These are phyloP conservation scores for Ectemnius cavifrons DNA, from an alignment of 2,888 invertebrate genomes.

Conservation along the genomic window DNA sequence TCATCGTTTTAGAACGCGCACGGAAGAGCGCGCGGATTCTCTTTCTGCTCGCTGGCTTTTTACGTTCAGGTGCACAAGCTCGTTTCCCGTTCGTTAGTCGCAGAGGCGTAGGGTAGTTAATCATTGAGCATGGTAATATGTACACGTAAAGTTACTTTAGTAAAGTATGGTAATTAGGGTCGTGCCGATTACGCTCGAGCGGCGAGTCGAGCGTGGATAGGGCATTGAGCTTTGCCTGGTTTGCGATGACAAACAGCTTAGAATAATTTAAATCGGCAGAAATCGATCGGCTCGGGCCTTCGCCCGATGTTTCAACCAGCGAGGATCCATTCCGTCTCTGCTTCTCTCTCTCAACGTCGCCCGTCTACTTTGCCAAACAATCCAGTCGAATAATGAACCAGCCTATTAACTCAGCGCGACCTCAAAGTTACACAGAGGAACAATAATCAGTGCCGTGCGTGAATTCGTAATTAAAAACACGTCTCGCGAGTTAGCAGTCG, in stretches of 20 bases:
- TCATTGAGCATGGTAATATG: slow-evolving; percentile 39
- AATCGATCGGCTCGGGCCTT: background rate
- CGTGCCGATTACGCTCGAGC: slow-evolving; percentile 30
- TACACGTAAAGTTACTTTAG: slow-evolving; percentile 32
- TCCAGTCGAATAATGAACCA: slow-evolving; percentile 1
- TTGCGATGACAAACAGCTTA: slow-evolving; percentile 44
- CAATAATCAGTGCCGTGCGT: background rate
- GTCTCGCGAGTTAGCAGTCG: slow-evolving; percentile 16
- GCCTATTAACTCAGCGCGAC: background rate
- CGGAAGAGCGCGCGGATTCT: background rate
- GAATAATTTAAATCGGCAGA: slow-evolving; percentile 37
- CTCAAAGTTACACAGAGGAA: slow-evolving; percentile 7
- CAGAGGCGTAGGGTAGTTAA: slow-evolving; percentile 25
- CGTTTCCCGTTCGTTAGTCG: slow-evolving; percentile 9
- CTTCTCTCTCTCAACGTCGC: no score
- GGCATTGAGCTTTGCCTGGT: slow-evolving; percentile 12
- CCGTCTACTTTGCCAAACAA: background rate
- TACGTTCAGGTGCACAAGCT: background rate
- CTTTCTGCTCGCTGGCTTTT: slow-evolving; percentile 7
- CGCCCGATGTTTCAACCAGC: no score
- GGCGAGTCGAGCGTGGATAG: slow-evolving; percentile 12
- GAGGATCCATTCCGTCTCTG: no score
- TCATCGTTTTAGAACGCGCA: background rate
- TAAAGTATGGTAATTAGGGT: slow-evolving; percentile 48
- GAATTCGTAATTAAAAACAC: slow-evolving; percentile 1